Evolutionary conservation across 2,113 vertebrate genomes (phyloP).

Genomic region (Petrocephalus zakoni): DNA sequence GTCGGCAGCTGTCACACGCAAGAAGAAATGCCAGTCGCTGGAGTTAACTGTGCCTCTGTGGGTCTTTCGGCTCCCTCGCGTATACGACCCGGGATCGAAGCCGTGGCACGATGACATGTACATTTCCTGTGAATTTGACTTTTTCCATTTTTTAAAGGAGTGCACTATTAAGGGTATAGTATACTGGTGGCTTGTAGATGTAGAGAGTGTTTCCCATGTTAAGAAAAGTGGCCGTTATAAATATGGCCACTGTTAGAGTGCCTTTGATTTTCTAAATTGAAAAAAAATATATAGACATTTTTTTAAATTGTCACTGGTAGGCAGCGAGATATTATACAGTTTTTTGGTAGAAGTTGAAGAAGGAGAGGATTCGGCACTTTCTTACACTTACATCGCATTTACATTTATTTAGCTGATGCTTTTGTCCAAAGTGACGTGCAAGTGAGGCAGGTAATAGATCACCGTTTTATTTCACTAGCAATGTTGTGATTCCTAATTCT

Average conservation of each 20-base stretch:
- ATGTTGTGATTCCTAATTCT: background rate
- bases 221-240: constrained; percentile 12
- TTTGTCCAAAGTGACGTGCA: background rate
- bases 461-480: background rate
- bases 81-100: background rate
- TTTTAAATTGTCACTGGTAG: background rate
- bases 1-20: background rate
- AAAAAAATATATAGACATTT: background rate
- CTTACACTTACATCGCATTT: background rate
- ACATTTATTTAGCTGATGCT: background rate
- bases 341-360: background rate
- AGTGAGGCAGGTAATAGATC: background rate
- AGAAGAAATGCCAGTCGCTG: background rate
- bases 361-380: background rate
- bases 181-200: background rate
- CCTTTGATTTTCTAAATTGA: background rate
- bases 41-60: background rate
- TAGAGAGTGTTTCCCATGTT: background rate
- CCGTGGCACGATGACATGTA: constrained; percentile 16
- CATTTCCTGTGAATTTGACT: constrained; percentile 27
- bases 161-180: constrained; percentile 8
- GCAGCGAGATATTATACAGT: background rate
- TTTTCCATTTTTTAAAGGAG: constrained; percentile 6
- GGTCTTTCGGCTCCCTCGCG: background rate
- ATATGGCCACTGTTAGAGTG: constrained; percentile 9